phyloP scores from a whole-genome alignment of 2,888 invertebrate species.

The Diaphora mendica region DNA sequence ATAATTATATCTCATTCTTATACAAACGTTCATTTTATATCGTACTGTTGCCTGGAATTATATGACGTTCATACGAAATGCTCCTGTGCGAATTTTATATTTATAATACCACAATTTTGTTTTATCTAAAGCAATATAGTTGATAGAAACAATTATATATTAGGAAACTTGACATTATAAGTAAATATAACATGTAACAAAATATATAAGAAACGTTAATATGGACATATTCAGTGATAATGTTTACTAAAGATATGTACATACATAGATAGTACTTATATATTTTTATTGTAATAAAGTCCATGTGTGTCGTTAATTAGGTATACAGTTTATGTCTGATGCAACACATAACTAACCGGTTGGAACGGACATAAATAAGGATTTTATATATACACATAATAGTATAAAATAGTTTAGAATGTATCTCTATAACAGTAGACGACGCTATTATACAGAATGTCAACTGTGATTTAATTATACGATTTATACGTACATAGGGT shows the following conservation, averaged over 20 bases:
- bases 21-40: conserved; percentile 6
- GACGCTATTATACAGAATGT: background rate
- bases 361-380: background rate
- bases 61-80: background rate
- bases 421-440: background rate
- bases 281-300: background rate
- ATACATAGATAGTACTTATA: conserved; percentile 1
- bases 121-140: background rate
- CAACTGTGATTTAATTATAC: too few relatives aligned
- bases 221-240: background rate
- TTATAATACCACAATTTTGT: background rate
- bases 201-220: background rate
- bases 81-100: background rate
- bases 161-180: background rate
- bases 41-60: conserved; percentile 4
- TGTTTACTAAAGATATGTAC: background rate
- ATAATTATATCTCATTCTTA: conserved; percentile 14
- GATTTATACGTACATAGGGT: too few relatives aligned
- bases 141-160: background rate
- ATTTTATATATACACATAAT: background rate
- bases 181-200: background rate
- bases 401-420: background rate
- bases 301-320: background rate
- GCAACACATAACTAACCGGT: background rate
- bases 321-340: background rate